These are phyloP conservation scores for Gephyroberyx darwinii DNA, from an alignment of 2,797 vertebrate species.

Conservation along the genomic window DNA sequence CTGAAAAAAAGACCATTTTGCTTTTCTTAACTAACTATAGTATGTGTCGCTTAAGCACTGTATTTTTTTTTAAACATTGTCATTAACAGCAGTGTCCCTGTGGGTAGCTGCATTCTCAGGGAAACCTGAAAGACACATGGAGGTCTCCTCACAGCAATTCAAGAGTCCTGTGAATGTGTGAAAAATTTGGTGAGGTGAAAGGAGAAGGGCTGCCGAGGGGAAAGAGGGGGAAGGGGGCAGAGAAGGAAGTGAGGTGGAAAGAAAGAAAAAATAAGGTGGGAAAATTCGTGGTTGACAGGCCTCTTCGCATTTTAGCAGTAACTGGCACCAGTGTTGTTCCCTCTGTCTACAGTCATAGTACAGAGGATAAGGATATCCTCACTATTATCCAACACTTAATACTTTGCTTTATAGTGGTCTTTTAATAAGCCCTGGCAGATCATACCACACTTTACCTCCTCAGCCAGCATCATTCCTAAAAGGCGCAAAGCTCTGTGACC, in stretches of 20 bases:
- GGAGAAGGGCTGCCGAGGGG: constrained; percentile 5
- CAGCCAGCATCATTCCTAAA: constrained; percentile 43
- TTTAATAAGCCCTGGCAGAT: constrained; percentile 43
- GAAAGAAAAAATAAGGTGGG: neutral
- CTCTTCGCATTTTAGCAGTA: constrained; percentile 25
- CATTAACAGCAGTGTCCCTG: constrained; percentile 51
- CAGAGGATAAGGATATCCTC: neutral
- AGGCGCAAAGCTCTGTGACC: constrained; percentile 45
- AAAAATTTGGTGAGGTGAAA: constrained; percentile 34
- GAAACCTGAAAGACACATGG: constrained; percentile 40
- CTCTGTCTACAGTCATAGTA: constrained; percentile 16
- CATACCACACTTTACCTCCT: constrained; percentile 5
- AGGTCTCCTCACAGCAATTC: constrained; percentile 48
- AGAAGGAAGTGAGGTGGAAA: constrained; percentile 33
- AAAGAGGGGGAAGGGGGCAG: constrained; percentile 3
- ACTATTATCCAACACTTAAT: constrained; percentile 27
- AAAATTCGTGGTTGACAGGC: constrained; percentile 25
- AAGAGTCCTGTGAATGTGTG: constrained; percentile 54
- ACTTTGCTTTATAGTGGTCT: constrained; percentile 12
- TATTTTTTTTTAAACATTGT: constrained; percentile 26
- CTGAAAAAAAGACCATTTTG: constrained; percentile 39
- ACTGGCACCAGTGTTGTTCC: neutral
- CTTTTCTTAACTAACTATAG: constrained; percentile 21
- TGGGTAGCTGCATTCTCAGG: constrained; percentile 26
- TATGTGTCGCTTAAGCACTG: constrained; percentile 14